Conservation (phyloP, 2,113 vertebrate species). For the Mormyrus iriodes region DNA sequence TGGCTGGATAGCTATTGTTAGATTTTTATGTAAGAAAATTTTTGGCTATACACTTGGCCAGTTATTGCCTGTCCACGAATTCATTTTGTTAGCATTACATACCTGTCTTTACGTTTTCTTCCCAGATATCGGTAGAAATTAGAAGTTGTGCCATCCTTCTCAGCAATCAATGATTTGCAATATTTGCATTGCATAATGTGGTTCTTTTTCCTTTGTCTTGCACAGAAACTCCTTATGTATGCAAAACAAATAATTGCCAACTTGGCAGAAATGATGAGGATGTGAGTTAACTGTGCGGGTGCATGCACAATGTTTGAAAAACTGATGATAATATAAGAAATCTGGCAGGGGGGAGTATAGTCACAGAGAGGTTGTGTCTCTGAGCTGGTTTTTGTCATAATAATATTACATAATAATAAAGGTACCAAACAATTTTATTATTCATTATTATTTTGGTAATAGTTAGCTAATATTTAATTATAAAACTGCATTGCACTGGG, state of each 20-base stretch:
- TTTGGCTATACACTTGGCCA: not conserved
- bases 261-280: not conserved
- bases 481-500: not conserved
- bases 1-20: not conserved
- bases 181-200: not conserved
- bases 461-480: not conserved
- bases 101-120: not conserved
- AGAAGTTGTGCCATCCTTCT: not conserved
- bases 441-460: not conserved
- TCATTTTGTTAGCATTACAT: not conserved
- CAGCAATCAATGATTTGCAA: not conserved
- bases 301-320: too few species aligned
- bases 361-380: not conserved
- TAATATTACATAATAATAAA: not conserved
- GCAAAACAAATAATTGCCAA: not conserved
- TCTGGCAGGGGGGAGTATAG: not conserved
- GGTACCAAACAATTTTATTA: not conserved
- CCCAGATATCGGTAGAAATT: not conserved
- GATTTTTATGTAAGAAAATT: not conserved
- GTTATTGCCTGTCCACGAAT: not conserved
- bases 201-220: not conserved
- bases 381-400: not conserved
- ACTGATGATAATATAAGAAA: too few species aligned
- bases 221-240: not conserved
- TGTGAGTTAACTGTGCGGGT: too few species aligned